Percentiles rank a stretch among this genome's conserved stretches.
These are phyloP conservation scores for Acipenser ruthenus DNA, from an alignment of 2,797 vertebrate genomes.

Conservation along the genomic window DNA sequence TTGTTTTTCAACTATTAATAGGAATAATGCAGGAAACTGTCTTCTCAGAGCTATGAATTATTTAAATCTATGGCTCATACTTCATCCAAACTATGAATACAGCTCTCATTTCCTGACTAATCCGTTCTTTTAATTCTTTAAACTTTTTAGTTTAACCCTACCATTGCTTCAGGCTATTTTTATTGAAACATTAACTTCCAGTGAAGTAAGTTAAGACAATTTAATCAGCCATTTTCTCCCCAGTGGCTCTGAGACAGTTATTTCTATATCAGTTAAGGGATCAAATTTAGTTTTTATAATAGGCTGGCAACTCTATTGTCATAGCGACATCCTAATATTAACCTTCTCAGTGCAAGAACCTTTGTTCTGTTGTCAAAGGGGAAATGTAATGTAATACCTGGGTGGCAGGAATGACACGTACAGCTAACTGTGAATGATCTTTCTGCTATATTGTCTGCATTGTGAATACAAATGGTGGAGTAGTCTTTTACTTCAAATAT, in stretches of 20 bases:
- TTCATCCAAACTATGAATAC: constrained; percentile 48
- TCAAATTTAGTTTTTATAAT: constrained; percentile 48
- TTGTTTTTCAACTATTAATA: background rate
- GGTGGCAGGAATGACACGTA: no score
- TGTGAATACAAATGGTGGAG: no score
- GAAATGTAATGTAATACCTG: no score
- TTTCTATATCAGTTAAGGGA: constrained; percentile 66
- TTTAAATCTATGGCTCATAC: constrained; percentile 19
- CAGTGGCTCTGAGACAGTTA: constrained; percentile 46
- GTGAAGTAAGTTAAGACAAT: constrained; percentile 76
- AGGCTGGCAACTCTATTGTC: constrained; percentile 55
- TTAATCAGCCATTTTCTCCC: constrained; percentile 65
- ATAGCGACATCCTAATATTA: constrained; percentile 35
- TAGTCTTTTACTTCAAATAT: no score
- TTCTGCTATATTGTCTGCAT: no score
- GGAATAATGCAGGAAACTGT: constrained; percentile 31
- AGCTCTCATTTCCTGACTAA: constrained; percentile 71
- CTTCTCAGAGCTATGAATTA: constrained; percentile 7
- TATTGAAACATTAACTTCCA: constrained; percentile 75
- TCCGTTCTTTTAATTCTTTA: constrained; percentile 65
- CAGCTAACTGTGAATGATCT: no score
- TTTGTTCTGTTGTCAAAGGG: constrained; percentile 19
- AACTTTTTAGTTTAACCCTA: constrained; percentile 70
- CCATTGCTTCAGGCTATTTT: constrained; percentile 63
- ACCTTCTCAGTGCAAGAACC: constrained; percentile 43